These are phyloP conservation scores for Scolopax mira DNA, from an alignment of 2,113 vertebrate genomes.

Conservation along the genomic window DNA sequence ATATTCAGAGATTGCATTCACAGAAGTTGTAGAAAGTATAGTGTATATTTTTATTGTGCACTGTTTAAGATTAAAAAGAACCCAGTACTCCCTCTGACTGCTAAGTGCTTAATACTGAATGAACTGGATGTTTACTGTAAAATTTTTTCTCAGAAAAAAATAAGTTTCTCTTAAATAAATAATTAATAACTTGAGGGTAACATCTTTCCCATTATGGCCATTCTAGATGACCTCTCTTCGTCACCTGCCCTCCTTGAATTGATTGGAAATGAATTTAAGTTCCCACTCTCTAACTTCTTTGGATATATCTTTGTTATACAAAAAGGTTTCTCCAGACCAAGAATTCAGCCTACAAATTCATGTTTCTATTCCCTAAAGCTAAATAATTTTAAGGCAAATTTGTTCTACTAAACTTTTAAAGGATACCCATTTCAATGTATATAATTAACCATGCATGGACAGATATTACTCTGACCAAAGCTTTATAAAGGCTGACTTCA, in stretches of 20 bases:
- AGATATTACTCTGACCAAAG: fast-evolving
- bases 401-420: not conserved
- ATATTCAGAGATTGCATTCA: not conserved
- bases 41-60: not conserved
- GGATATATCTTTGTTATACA: not conserved
- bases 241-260: not conserved
- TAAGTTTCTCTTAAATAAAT: not conserved
- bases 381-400: not conserved
- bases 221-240: not conserved
- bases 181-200: not conserved
- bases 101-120: not conserved
- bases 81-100: not conserved
- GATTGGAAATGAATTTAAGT: not conserved
- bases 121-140: not conserved
- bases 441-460: fast-evolving
- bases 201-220: not conserved
- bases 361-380: not conserved
- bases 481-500: not conserved
- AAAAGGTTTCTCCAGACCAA: not conserved
- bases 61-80: not conserved
- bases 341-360: not conserved
- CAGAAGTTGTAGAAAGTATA: not conserved
- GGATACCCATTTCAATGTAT: not conserved
- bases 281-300: not conserved
- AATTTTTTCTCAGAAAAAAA: not conserved